Base-by-base conservation (phyloP, 2,888 invertebrate species). In the Platycheirus albimanus region DNA sequence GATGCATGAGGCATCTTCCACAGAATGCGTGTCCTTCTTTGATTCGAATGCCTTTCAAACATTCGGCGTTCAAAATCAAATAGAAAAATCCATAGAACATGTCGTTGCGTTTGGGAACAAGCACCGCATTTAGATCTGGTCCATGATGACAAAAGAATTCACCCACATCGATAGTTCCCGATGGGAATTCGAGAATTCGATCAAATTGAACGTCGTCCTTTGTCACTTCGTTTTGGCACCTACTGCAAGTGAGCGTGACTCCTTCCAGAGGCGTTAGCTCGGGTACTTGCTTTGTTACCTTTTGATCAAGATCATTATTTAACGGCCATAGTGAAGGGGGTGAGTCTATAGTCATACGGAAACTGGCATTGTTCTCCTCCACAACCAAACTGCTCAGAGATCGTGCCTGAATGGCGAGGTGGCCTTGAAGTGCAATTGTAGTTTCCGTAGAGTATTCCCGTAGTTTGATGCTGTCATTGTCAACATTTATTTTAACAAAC, bases 101-200 rank as follows among this genome's bases (percentile, higher is more conserved):
- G 33, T 89, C 88, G 0, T 17, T 61, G 1, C 6, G 10, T 0
- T 78, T 72, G 1, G 90, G 90, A 30, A 89, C 84, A 47, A 90
- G 67, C 3, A 86, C 76, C n/a, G 85, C 75, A 13, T 81, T 84
- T 7, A 85, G 85, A n/a, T 85, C 85, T 0, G 87, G 86, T 3
- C 86, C 87, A 67, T 88, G 88, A 28, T 89, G 89, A 30, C 90
- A 90, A 20, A 90, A 90, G 77, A 90, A 90, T 33, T 90, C 89
- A 15, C 86, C 86, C 5, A 88, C 86, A 78, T 90, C 90, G 17
- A 90, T 87, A 3, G 89, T 80, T 1, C 89, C 88, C 2, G 87
- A 88, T 10, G 90, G 90, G 54, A 86, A 90, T 67, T 90, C 89
- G 0, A 89, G 85, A 30, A 90, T 72, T 7, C 89, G 85, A 8